Percentiles rank a stretch among this genome's conserved stretches.
These are phyloP conservation scores for Dendrolimus punctatus DNA, from an alignment of 1,140 invertebrate species.

Conservation along the genomic window DNA sequence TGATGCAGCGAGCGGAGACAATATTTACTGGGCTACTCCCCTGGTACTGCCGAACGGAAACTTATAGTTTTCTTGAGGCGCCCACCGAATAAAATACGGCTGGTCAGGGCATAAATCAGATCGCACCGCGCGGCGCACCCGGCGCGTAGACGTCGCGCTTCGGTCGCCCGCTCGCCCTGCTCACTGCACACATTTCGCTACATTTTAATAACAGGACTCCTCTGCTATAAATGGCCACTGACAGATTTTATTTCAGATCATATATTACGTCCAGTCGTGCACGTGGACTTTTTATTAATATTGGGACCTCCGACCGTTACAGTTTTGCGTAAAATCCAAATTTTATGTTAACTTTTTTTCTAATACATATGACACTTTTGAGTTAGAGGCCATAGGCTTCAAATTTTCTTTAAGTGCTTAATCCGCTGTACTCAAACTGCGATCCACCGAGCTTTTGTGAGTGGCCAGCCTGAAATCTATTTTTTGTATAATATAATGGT, in stretches of 20 bases:
- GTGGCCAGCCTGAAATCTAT: too few relatives aligned
- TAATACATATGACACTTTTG: too few relatives aligned
- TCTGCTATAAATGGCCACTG: slow-evolving; percentile 56
- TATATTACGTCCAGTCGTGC: slow-evolving; percentile 53
- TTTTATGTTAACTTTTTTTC: background rate
- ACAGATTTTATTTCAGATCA: slow-evolving; percentile 61
- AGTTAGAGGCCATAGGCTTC: too few relatives aligned
- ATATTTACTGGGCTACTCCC: slow-evolving; percentile 67
- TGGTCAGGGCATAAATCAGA: slow-evolving; percentile 63
- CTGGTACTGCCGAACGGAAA: slow-evolving; percentile 66
- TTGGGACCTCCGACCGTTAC: slow-evolving; percentile 3
- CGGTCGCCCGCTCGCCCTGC: slow-evolving; percentile 22
- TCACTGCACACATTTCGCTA: slow-evolving; percentile 33
- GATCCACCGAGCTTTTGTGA: too few relatives aligned
- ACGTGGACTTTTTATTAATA: slow-evolving; percentile 51
- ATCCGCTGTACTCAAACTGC: too few relatives aligned
- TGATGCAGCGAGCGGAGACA: slow-evolving; percentile 58
- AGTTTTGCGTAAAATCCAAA: slow-evolving; percentile 9
- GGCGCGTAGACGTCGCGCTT: slow-evolving; percentile 40
- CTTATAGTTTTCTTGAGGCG: slow-evolving; percentile 71
- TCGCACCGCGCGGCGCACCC: slow-evolving; percentile 51
- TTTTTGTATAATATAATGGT: too few relatives aligned
- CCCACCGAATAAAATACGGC: slow-evolving; percentile 69
- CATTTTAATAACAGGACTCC: slow-evolving; percentile 68
- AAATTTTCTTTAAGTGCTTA: too few relatives aligned